phyloP scores from a whole-genome alignment of 2,797 vertebrate genomes.

The Argya squamiceps region DNA sequence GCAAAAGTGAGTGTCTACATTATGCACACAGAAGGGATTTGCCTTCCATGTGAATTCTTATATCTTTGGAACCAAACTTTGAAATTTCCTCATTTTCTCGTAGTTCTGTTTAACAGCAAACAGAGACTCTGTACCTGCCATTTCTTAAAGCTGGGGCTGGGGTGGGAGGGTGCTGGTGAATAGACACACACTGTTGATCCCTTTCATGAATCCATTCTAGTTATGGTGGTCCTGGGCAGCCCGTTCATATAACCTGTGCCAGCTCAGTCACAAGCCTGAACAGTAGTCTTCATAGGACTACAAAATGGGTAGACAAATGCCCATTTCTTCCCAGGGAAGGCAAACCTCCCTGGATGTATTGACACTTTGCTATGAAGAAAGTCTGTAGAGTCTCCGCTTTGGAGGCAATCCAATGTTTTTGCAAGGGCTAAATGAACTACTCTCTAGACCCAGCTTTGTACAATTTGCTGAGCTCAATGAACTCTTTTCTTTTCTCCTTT shows the following conservation, averaged over 20 bases:
- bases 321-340: constrained; percentile 38
- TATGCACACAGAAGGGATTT: neutral
- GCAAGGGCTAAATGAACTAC: constrained; percentile 56
- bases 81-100: neutral
- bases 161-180: neutral
- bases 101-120: neutral
- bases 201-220: neutral
- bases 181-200: neutral
- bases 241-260: neutral
- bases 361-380: constrained; percentile 25
- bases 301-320: constrained; percentile 33
- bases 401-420: constrained; percentile 62
- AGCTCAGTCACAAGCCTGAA: neutral
- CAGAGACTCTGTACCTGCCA: neutral
- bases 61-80: neutral
- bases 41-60: neutral
- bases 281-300: neutral
- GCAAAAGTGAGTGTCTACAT: neutral
- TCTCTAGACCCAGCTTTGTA: constrained; percentile 63
- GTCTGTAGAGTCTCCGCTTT: constrained; percentile 35
- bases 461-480: constrained; percentile 63
- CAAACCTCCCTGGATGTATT: constrained; percentile 33
- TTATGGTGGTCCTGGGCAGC: neutral
- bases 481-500: constrained; percentile 39
- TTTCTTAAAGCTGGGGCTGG: neutral